Conservation (phyloP, 2,113 vertebrate genomes). For the Alethe diademata region DNA sequence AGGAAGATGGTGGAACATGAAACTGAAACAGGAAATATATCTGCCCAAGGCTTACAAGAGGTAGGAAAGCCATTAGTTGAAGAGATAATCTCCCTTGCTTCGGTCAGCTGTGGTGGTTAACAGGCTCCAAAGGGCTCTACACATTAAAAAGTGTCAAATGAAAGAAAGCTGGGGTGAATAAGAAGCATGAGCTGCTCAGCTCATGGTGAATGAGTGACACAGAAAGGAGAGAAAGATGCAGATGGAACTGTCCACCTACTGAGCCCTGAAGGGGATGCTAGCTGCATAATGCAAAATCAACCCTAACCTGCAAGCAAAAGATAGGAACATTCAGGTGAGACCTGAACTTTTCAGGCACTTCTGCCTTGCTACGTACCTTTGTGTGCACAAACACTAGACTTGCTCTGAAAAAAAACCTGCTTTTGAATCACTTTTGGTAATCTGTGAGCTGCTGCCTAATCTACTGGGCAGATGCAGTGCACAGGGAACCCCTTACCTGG, state of each 20-base stretch:
- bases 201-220: background rate
- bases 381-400: background rate
- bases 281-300: background rate
- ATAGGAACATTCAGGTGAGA: background rate
- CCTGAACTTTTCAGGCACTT: background rate
- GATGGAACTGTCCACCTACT: background rate
- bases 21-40: background rate
- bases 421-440: background rate
- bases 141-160: background rate
- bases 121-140: background rate
- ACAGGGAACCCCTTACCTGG: background rate
- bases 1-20: background rate
- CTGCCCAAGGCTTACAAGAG: background rate
- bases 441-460: background rate
- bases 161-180: background rate
- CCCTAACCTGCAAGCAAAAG: background rate
- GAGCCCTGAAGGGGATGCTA: background rate
- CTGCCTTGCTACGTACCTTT: background rate
- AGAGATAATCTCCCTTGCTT: background rate
- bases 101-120: background rate
- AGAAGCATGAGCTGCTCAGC: background rate
- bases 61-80: background rate
- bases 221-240: background rate
- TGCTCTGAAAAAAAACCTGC: background rate
- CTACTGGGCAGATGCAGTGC: background rate